Evolutionary conservation across 1,140 invertebrate genomes (phyloP), one percentile per base, ranked within the genome.

Genomic region (Heliconius nattereri): DNA sequence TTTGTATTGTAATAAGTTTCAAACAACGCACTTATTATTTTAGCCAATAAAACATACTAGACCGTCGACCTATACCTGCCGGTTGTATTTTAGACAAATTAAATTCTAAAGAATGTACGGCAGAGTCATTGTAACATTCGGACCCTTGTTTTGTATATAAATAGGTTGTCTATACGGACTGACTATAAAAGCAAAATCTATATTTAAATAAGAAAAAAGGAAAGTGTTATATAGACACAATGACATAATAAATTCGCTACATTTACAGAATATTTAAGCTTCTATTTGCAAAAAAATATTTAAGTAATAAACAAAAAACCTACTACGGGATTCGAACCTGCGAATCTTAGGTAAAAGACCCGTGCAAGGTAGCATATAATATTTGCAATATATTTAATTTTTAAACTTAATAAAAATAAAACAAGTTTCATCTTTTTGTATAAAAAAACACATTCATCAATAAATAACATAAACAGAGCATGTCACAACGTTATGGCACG

Each of bases 401-500:
- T 20, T 60, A 23, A 60, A 60, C 54, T 60, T 60, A 66, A 66
- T 29, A 66, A 5, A 66, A 26, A 66, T 29, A 66, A 8, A 23
- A 45, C 40, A 45, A 29, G 13, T 16, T 16, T 66, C 60, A n/a
- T 7, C 11, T 9, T 23, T n/a, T 23, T 29, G 11, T 29, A 66
- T 29, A 26, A 9, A 66, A 66, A 16, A 66, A 66, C 26, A 66
- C 23, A 66, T 66, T 66, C 20, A 29, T 13, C 23, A 3, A 66
- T 66, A 66, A 29, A 66, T 29, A 66, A 66, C n/a, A 23, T 9
- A 60, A 60, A 60, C 60, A 29, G 20, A 66, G 29, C 23, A 16
- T 29, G 60, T 66, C 60, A 66, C 20, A 60, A 11, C 60, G 60
- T 26, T 26, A 66, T 66, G 60, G 60, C 60, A 66, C 60, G 60